Conservation (phyloP, 2,113 vertebrate genomes). For the Cichladusa arquata region DNA sequence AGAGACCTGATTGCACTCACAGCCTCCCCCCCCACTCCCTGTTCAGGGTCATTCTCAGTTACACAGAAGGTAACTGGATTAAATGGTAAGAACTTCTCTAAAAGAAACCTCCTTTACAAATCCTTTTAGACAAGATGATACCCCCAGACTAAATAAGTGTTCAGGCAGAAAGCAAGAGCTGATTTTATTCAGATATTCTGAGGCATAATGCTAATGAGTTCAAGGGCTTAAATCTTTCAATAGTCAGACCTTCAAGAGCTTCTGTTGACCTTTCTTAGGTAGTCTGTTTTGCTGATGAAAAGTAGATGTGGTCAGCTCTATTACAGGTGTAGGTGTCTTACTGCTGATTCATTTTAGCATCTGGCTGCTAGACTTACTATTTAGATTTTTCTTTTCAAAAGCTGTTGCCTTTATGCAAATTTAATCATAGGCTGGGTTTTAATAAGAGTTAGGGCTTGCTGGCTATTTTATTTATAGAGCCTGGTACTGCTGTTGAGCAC, state of each 20-base stretch:
- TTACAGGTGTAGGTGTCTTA: neutral
- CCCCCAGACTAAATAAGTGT: neutral
- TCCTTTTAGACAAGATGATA: neutral
- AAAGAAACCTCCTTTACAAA: neutral
- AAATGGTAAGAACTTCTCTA: neutral
- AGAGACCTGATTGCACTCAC: neutral
- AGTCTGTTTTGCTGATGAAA: neutral
- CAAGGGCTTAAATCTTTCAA: neutral
- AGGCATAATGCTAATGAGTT: neutral
- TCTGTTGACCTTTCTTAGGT: neutral
- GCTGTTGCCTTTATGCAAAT: neutral
- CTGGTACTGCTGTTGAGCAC: neutral
- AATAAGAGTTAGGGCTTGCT: neutral
- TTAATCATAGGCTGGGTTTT: accelerated
- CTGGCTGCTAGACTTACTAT: neutral
- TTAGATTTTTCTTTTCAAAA: neutral
- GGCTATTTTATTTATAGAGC: neutral
- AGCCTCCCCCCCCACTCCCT: neutral
- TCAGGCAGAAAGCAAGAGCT: neutral
- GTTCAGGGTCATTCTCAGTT: neutral
- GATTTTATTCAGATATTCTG: neutral
- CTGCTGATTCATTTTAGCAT: neutral
- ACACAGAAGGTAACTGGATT: neutral
- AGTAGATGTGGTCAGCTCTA: neutral
- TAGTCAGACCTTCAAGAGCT: neutral